Evolutionary conservation across 2,888 invertebrate genomes (phyloP), one percentile per base, ranked within the genome.

Genomic region (Sympetrum striolatum): DNA sequence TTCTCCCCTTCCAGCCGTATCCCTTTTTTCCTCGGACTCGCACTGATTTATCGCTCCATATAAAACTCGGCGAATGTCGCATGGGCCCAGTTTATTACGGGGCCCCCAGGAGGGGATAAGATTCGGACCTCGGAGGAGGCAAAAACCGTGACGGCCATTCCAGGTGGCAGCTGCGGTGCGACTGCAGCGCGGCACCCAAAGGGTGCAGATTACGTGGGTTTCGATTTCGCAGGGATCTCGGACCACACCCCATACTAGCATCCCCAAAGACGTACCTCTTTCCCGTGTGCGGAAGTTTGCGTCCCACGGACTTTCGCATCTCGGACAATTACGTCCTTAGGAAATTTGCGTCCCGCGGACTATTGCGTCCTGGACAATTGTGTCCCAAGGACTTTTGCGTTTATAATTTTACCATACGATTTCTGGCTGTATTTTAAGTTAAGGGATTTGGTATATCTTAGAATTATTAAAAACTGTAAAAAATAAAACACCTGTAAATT

Each of bases 41-140:
- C 64, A 37, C 86, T 86, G 86, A 86, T 86, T 86, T 86, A 86
- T 86, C 86, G 86, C 64, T 37, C 60, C 86, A 86, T 86, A 86
- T 86, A 86, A 86, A 86, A 86, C 86, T 64, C 86, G 86, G 86
- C 86, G 64, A 86, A 86, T 60, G 86, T 86, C 86, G 86, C 86
- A 60, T 39, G 86, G 86, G 86, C 64, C 60, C 86, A 86, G 86
- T 86, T 86, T 86, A 86, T 86, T 86, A 86, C 60, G 60, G 60
- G 60, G n/a, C 37, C 53, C 58, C 58, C 53, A 18, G 31, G 53
- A 10, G 53, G 31, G 82, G 58, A 48, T 44, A 53, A 58, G 82
- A 82, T 60, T 60, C 86, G 60, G 82, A 39, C 18, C 31, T 22
- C 60, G 53, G 82, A 35, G 82, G 64, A 73, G 25, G 14, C 22